Evolutionary conservation across 1,140 invertebrate species (phyloP).

Genomic region (Bombus picipes): DNA sequence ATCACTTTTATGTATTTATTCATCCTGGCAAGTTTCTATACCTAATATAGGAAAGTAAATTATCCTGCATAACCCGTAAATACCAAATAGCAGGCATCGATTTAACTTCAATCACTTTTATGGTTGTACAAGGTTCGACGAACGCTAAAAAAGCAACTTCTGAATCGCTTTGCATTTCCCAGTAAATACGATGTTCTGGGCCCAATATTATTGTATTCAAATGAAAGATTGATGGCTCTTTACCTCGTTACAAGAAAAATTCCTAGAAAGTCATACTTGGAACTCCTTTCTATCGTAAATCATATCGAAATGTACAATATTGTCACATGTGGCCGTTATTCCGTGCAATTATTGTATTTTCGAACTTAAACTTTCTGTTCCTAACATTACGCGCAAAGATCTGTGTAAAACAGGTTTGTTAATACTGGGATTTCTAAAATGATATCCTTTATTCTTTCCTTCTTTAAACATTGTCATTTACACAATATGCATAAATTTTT

Average conservation of each 20-base stretch:
- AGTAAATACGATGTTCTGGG: neutral
- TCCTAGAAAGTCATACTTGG: conserved; percentile 12
- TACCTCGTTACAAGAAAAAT: neutral
- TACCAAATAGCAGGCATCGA: neutral
- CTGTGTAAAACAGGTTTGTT: neutral
- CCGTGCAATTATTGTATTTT: neutral
- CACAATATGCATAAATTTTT: neutral
- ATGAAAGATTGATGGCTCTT: neutral
- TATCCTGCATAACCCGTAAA: neutral
- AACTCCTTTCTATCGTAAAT: conserved; percentile 4
- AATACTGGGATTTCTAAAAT: neutral
- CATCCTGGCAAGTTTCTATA: neutral
- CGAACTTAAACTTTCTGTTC: neutral
- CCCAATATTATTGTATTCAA: neutral
- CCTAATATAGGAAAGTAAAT: neutral
- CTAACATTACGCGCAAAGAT: neutral
- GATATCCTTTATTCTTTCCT: neutral
- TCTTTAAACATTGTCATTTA: neutral
- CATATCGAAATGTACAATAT: neutral
- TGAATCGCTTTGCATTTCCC: neutral
- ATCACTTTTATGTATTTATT: neutral
- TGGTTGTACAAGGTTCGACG: neutral
- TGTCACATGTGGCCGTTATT: neutral
- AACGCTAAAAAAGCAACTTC: neutral
- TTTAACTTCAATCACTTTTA: neutral